Base-by-base conservation (phyloP, 2,888 invertebrate species). In the Archips xylosteana region DNA sequence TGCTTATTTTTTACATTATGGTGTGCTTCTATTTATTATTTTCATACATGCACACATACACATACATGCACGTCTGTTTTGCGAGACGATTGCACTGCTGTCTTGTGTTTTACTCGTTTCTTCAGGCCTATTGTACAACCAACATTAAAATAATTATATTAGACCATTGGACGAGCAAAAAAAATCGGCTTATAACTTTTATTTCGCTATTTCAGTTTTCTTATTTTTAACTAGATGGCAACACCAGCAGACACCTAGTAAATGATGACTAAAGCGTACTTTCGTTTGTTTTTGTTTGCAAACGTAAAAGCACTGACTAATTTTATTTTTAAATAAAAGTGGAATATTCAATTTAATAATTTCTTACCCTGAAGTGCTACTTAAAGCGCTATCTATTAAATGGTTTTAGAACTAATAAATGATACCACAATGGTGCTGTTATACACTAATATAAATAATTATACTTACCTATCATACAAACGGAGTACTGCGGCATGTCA, bases 401-500 rank as follows among this genome's bases (percentile, higher is more conserved):
- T n/a, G n/a, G 13, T n/a, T 49, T 49, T 49, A 49, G 49, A 49
- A 49, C 49, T 49, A 47, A 10, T 9, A 12, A 45, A 45, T 12
- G 13, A 47, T 47, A 13, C 47, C 3, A n/a, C 49, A 49, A 49
- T 5, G 13, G 49, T 49, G 49, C 49, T 3, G 49, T n/a, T n/a
- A 39, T 6, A 39, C 13, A 49, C 49, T n/a, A 49, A n/a, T 3
- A 49, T 13, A 49, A 12, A 49, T 9, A 10, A 12, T 32, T 4
- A 10, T 51, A 74, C 83, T 81, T 76, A 93, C 93, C 92, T 70
- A 92, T 88, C 86, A 94, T 87, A 75, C 95, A 95, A 15, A 95
- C 85, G 1, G 95, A 95, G 65, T 92, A 90, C 77, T 95, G 95
- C 1, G 94, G 88, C 0, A 92, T 94, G 51, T 92, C 92, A 76